Conservation (phyloP, 1,140 invertebrate genomes). For the Epicauta chinensis region DNA sequence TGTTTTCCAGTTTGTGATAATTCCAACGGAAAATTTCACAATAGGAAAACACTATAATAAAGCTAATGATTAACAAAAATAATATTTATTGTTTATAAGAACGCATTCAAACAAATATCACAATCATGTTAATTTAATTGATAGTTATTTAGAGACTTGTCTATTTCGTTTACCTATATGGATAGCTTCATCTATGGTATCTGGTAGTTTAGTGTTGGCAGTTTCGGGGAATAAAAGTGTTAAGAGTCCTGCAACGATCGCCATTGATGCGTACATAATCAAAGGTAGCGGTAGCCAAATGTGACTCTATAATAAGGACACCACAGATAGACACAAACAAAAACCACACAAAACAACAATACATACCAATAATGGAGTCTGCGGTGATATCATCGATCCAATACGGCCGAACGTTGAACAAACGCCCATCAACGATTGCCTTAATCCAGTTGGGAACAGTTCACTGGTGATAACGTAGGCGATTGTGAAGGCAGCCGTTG, state of each 20-base stretch:
- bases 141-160: not conserved
- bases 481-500: slow-evolving; percentile 62
- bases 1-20: no score
- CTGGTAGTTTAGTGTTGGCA: slow-evolving; percentile 56
- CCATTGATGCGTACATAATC: slow-evolving; percentile 59
- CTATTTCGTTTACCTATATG: slow-evolving; percentile 39
- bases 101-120: no score
- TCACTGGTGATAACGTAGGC: slow-evolving; percentile 67
- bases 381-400: slow-evolving; percentile 65
- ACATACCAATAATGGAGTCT: slow-evolving; percentile 61
- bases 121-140: no score
- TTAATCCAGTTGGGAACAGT: slow-evolving; percentile 62
- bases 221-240: slow-evolving; percentile 65
- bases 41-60: no score
- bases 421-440: slow-evolving; percentile 57
- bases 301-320: slow-evolving; percentile 29
- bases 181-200: slow-evolving; percentile 63
- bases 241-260: slow-evolving; percentile 54
- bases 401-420: slow-evolving; percentile 64
- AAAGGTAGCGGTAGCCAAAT: slow-evolving; percentile 49
- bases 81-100: no score
- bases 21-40: no score
- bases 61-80: no score
- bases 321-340: no score
- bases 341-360: no score